Evolutionary conservation across 2,888 invertebrate genomes (phyloP).

Genomic region (Anticlea derivata): DNA sequence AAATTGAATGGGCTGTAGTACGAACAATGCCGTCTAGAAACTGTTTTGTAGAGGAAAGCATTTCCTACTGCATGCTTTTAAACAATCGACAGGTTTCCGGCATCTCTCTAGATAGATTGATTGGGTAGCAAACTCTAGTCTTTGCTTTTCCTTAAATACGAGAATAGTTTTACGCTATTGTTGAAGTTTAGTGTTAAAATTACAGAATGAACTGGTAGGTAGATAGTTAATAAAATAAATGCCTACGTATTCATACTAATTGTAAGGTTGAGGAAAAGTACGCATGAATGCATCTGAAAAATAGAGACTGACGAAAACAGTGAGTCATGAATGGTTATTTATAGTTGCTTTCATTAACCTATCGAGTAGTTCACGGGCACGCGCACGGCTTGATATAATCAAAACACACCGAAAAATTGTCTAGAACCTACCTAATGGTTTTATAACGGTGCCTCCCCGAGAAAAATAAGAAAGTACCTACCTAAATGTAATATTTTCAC

Average conservation of each 20-base stretch:
- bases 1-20: conserved; percentile 21
- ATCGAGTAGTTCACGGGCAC: conserved; percentile 60
- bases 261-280: conserved; percentile 12
- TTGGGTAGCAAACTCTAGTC: background rate
- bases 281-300: conserved; percentile 27
- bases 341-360: conserved; percentile 54
- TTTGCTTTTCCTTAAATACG: background rate
- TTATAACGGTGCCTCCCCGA: too few relatives aligned
- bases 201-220: too few relatives aligned
- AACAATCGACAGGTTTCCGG: conserved; percentile 51
- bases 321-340: conserved; percentile 55
- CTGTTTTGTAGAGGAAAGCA: too few relatives aligned
- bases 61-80: conserved; percentile 51
- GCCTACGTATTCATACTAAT: too few relatives aligned
- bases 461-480: too few relatives aligned
- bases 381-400: conserved; percentile 44
- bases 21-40: conserved; percentile 26
- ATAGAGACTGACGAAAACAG: conserved; percentile 26
- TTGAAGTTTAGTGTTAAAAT: too few relatives aligned
- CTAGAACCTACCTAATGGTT: conserved; percentile 2
- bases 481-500: too few relatives aligned
- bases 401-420: conserved; percentile 2
- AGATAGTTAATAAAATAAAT: too few relatives aligned
- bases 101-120: conserved; percentile 37
- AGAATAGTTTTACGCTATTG: background rate